A percentile compares a stretch with the other conserved stretches of the same genome.
Evolutionary conservation across 2,797 vertebrate genomes (phyloP).

Genomic region (Bradypodion pumilum): DNA sequence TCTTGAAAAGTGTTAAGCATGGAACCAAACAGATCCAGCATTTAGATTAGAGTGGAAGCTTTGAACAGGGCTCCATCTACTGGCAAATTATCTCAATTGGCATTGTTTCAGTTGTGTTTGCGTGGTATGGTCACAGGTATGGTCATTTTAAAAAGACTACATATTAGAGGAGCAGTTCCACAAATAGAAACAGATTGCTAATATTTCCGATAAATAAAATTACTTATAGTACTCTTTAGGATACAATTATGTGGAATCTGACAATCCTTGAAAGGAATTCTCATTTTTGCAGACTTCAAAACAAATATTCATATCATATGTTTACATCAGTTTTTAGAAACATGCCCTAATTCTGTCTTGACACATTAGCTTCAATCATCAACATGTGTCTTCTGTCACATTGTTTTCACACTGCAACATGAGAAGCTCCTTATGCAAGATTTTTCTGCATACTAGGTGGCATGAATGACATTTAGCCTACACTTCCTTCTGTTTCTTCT

Average conservation of each 20-base stretch:
- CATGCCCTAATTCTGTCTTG: too few species aligned
- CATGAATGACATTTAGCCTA: too few species aligned
- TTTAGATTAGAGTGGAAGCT: slow-evolving; percentile 48
- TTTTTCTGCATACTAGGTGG: too few species aligned
- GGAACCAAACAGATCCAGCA: background rate
- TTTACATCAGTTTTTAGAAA: background rate
- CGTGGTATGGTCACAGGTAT: too few species aligned
- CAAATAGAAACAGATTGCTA: background rate
- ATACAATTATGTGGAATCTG: background rate
- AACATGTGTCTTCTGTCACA: too few species aligned
- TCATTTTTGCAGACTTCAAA: background rate
- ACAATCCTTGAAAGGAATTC: background rate
- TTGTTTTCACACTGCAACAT: too few species aligned
- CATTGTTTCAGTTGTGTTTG: slow-evolving; percentile 21
- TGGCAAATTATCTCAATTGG: slow-evolving; percentile 70
- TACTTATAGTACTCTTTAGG: background rate
- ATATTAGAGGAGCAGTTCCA: background rate
- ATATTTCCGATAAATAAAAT: background rate
- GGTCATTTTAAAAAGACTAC: background rate
- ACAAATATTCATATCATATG: background rate
- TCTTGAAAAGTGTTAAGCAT: background rate
- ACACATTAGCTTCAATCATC: too few species aligned
- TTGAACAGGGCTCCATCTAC: slow-evolving; percentile 79
- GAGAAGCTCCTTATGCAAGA: too few species aligned
- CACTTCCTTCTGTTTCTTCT: too few species aligned